Base-by-base conservation (phyloP, 2,797 vertebrate genomes). In the Telmatherina bonti region DNA sequence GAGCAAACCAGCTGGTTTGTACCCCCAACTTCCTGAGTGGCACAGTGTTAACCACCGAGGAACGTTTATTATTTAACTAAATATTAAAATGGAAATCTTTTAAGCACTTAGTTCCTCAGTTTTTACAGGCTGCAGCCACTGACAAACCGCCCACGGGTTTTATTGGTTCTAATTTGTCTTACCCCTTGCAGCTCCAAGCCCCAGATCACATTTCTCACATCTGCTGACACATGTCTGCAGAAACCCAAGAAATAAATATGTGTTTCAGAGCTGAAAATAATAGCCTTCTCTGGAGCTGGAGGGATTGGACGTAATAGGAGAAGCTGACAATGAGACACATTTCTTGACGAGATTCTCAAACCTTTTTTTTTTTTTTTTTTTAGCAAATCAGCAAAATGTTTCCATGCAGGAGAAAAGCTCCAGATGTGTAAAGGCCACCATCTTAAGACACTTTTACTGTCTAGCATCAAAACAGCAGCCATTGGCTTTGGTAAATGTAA, bases 161-260 rank as follows among this genome's bases (percentile, higher is more conserved):
- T 52, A 75, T 70, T 80, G 63, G 55, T 35, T 69, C 63, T 36
- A 57, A 64, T 75, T 70, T 58, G 52, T 61, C 41, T 67, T 55
- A 30, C 24, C 35, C 74, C 62, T 77, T 67, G 75, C 61, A 78
- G 78, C 38, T 18, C 41, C 64, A 55, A 13, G 54, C 64, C 47
- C 67, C 61, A 58, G 57, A 85, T 55, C 55, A 64, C 56, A 76
- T 76, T 71, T 70, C 41, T 72, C 70, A 76, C 16, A 74, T 80
- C 61, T 71, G 68, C 45, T 49, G 31, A 61, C 27, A 57, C 63
- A 62, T 63, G 51, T 78, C 72, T 57, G 54, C 53, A 62, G 65
- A 67, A 62, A 66, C 26, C 58, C 18, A 41, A 56, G 49, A 66
- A 78, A 75, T 33, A 31, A 67, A 63, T 59, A 60, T 41, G 30